Percentiles rank a stretch among this genome's conserved stretches.
phyloP scores from a whole-genome alignment of 2,113 vertebrate genomes.

The Notothenia coriiceps region DNA sequence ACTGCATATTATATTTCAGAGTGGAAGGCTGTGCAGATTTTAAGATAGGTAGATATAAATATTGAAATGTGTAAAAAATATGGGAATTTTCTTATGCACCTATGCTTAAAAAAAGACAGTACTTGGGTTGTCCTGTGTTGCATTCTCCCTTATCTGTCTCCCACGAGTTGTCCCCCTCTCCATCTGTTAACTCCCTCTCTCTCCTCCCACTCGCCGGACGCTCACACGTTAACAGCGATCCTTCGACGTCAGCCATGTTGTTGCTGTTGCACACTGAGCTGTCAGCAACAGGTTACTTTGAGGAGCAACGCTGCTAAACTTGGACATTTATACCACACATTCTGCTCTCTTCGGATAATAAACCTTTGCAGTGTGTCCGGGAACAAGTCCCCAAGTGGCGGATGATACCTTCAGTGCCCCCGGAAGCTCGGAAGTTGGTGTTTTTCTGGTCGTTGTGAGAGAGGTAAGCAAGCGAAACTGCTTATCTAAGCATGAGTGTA shows the following conservation, averaged over 20 bases:
- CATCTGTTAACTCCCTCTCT: slow-evolving; percentile 32
- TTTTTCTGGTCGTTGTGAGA: slow-evolving; percentile 39
- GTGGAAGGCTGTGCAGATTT: too few relatives aligned
- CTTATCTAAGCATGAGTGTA: slow-evolving; percentile 64
- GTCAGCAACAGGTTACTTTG: slow-evolving; percentile 81
- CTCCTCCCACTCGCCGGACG: slow-evolving; percentile 60
- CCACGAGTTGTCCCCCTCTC: slow-evolving; percentile 24
- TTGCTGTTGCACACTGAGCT: slow-evolving; percentile 77
- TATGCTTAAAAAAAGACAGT: too few relatives aligned
- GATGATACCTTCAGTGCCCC: slow-evolving; percentile 2
- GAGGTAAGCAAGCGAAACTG: slow-evolving; percentile 71
- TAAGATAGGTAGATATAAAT: too few relatives aligned
- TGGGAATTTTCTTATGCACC: too few relatives aligned
- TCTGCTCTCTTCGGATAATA: neutral
- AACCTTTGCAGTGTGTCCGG: neutral
- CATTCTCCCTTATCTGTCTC: neutral
- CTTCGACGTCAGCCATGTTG: slow-evolving; percentile 82
- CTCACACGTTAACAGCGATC: slow-evolving; percentile 51
- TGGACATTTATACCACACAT: neutral
- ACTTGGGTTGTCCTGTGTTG: neutral
- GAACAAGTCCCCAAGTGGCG: slow-evolving; percentile 18
- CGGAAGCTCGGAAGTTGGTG: slow-evolving; percentile 39
- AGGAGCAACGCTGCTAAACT: slow-evolving; percentile 25
- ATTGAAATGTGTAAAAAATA: too few relatives aligned
- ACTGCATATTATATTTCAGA: too few relatives aligned